Evolutionary conservation across 2,888 invertebrate species (phyloP).

Genomic region (Tiliacea citrago): DNA sequence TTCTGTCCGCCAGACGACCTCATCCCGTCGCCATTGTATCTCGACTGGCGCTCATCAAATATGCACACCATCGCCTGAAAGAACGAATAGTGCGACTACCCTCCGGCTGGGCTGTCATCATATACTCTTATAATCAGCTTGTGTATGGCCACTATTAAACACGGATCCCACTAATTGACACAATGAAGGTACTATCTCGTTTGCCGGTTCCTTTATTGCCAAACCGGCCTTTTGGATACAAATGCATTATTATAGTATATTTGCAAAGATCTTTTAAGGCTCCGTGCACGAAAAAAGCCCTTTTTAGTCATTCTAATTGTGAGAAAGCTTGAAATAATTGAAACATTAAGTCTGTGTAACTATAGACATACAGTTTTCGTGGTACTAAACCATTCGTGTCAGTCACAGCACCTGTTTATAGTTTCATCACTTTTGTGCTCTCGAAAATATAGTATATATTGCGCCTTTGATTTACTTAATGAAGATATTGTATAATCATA

Average conservation of each 20-base stretch:
- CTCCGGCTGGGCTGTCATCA: conserved; percentile 36
- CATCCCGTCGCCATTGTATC: conserved; percentile 87
- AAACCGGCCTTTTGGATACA: neutral
- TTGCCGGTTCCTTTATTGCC: neutral
- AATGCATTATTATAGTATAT: neutral
- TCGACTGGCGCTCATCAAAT: conserved; percentile 87
- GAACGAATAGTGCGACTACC: conserved; percentile 75
- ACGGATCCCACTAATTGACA: conserved; percentile 25
- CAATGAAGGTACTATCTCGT: neutral
- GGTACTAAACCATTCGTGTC: too few species aligned
- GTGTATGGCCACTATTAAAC: conserved; percentile 23
- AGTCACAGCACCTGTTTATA: too few species aligned
- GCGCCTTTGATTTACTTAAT: too few species aligned
- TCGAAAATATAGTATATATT: too few species aligned
- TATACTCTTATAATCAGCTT: conserved; percentile 42
- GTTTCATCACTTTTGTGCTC: too few species aligned
- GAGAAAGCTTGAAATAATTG: too few species aligned
- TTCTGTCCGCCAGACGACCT: conserved; percentile 85
- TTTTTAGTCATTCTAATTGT: too few species aligned
- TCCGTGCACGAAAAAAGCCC: too few species aligned
- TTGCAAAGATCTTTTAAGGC: too few species aligned
- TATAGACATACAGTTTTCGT: too few species aligned
- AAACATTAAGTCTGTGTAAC: too few species aligned
- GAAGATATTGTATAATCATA: too few species aligned
- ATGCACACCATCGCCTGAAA: conserved; percentile 86